These are phyloP conservation scores for Chunga burmeisteri DNA, from an alignment of 2,113 vertebrate species.

Conservation along the genomic window DNA sequence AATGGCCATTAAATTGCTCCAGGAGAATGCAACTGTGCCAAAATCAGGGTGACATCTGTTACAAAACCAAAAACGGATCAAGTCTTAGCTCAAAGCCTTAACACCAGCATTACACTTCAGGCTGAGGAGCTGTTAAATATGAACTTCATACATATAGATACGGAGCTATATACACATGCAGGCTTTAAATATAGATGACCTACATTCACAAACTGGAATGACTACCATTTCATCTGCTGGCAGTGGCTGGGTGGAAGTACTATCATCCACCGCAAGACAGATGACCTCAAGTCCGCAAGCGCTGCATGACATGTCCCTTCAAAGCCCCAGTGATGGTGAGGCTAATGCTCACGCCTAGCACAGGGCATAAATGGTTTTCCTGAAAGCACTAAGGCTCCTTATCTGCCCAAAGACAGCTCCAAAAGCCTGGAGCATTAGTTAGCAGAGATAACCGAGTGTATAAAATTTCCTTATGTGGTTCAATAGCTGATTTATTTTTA, in stretches of 20 bases:
- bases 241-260: background rate
- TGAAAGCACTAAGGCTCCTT: background rate
- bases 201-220: background rate
- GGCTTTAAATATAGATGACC: background rate
- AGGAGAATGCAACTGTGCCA: background rate
- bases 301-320: background rate
- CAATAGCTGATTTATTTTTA: slow-evolving; percentile 22
- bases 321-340: fast-evolving
- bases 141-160: background rate
- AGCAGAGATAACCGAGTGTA: background rate
- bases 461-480: slow-evolving; percentile 11
- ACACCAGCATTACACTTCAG: background rate
- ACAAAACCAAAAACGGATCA: background rate
- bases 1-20: background rate
- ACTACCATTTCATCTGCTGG: background rate
- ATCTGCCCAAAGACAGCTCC: background rate
- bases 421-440: background rate
- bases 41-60: background rate
- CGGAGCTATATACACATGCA: background rate
- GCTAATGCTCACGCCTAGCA: fast-evolving
- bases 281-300: background rate
- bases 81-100: background rate
- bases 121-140: background rate
- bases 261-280: background rate
- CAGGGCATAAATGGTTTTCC: background rate